phyloP scores from a whole-genome alignment of 2,888 invertebrate species.

The Lycia hirtaria region DNA sequence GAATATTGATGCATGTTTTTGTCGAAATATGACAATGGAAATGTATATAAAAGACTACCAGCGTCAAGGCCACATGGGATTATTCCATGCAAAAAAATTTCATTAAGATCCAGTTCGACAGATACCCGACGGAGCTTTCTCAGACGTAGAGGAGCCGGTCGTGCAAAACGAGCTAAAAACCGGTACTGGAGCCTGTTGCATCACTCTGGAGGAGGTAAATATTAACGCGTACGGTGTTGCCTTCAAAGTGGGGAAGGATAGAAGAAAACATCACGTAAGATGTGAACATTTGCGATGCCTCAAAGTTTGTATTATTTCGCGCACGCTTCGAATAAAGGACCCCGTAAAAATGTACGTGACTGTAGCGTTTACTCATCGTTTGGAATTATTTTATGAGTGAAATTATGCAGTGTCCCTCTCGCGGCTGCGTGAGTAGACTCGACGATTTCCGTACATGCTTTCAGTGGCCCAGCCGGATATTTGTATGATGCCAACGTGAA shows the following conservation, averaged over 20 bases:
- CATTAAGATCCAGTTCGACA: conserved; percentile 71
- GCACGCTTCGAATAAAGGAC: conserved; percentile 50
- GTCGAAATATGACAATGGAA: background rate
- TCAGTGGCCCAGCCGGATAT: conserved; percentile 41
- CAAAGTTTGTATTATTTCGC: conserved; percentile 41
- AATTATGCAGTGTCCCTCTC: conserved; percentile 53
- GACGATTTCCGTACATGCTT: conserved; percentile 49
- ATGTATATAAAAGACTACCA: conserved; percentile 28
- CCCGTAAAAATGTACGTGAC: conserved; percentile 57
- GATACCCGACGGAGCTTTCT: conserved; percentile 54
- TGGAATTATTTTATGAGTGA: conserved; percentile 58
- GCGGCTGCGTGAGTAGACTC: conserved; percentile 62
- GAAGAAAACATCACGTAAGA: conserved; percentile 6
- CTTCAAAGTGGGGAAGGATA: background rate
- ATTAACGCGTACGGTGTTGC: conserved; percentile 40
- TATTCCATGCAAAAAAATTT: conserved; percentile 67
- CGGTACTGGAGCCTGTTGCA: conserved; percentile 70
- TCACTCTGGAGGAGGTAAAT: conserved; percentile 59
- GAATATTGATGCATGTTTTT: conserved; percentile 7
- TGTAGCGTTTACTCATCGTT: conserved; percentile 49
- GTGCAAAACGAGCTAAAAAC: conserved; percentile 64
- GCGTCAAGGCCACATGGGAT: conserved; percentile 50
- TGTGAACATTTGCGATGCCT: conserved; percentile 9
- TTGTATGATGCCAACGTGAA: conserved; percentile 58
- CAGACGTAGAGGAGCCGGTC: conserved; percentile 78